A percentile compares a stretch with the other conserved stretches of the same genome.
phyloP scores from a whole-genome alignment of 2,797 vertebrate genomes.

The Pempheris klunzingeri region DNA sequence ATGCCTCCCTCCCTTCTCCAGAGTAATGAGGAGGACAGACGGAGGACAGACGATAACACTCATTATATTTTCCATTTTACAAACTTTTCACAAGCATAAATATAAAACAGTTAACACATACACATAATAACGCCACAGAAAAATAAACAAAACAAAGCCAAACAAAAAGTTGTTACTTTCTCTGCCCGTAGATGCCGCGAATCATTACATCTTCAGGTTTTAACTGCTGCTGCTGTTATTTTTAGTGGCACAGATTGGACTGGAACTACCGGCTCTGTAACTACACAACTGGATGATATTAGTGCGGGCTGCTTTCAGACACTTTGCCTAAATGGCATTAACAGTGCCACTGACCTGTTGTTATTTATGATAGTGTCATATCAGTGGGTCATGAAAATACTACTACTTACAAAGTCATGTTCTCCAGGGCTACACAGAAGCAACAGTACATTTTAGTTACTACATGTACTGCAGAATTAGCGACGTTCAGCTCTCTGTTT shows the following conservation, averaged over 20 bases:
- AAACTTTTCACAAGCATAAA: conserved; percentile 7
- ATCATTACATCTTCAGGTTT: not conserved
- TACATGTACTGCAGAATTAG: not conserved
- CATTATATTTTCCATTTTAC: not conserved
- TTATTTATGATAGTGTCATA: not conserved
- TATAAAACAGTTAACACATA: not conserved
- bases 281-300: not conserved
- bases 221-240: not conserved
- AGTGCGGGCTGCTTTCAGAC: not conserved
- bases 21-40: not conserved
- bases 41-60: not conserved
- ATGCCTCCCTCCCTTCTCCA: not conserved
- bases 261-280: not conserved
- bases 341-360: not conserved
- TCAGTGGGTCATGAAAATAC: not conserved
- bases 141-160: not conserved
- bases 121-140: not conserved
- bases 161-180: not conserved
- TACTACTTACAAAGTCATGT: not conserved
- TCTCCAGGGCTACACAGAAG: not conserved
- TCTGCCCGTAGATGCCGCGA: not conserved
- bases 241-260: not conserved
- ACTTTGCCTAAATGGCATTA: not conserved
- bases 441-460: conserved; percentile 1
- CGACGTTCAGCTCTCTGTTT: not conserved